Base-by-base conservation (phyloP, 1,140 invertebrate genomes). In the Psix sp. region DNA sequence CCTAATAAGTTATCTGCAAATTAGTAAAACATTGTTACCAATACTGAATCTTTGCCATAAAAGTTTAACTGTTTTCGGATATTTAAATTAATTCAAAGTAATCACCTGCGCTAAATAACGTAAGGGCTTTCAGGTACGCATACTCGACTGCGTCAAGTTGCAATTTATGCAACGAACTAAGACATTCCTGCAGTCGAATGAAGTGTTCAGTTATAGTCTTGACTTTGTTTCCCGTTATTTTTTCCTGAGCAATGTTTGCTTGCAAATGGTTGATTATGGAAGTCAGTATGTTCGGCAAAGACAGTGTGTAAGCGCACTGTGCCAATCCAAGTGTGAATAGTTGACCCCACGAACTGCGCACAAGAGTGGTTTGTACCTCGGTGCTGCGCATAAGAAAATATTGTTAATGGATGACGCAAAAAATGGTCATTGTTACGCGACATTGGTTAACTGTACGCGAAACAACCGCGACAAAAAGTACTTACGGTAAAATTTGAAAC, bases 341-440 rank as follows among this genome's bases (percentile, higher is more conserved):
- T 81, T 98, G 95, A 80, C 95, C 92, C 98, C 98, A 99, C 77
- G 93, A 95, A 62, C 92, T 92, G 78, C 94, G 92, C 24, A 98
- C 88, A 29, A 99, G 84, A 4, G 91, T 90, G 56, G 94, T 92
- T 88, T 98, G 96, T 40, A 93, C 90, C 54, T 97, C 94, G 51
- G 91, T 90, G 63, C 96, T 97, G 87, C 14, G 67, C 21, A 14
- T 62, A 65, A 38, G 17, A 49, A 4, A 29, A 26, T 3, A 33
- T 48, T 65, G 45, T 24, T 40, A 20, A 20, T 13, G 6, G 9
- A 5, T 5, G 20, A n/a, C n/a, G n/a, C n/a, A n/a, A 29, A 29
- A 51, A 54, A 52, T 15, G 4, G 24, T 45, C 43, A 63, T 52
- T 49, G 18, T 51, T 52, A 45, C 45, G 46, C 31, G 45, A 49